phyloP scores from a whole-genome alignment of 2,888 invertebrate genomes.

The Caenorhabditis sulstoni region DNA sequence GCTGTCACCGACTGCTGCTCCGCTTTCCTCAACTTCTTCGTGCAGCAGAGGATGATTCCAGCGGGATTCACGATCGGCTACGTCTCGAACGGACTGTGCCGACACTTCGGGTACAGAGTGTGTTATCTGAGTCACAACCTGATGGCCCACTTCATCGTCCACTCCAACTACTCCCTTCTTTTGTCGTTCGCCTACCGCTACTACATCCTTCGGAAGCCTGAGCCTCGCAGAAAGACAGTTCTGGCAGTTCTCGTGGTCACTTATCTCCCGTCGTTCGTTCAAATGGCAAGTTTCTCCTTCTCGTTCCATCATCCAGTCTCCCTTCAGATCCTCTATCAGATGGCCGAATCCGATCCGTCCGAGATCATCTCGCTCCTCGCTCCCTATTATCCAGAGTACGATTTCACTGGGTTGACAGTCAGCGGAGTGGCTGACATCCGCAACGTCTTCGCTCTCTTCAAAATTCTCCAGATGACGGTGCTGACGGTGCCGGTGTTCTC shows the following conservation, averaged over 20 bases:
- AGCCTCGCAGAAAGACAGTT: conserved; percentile 33
- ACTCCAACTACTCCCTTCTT: conserved; percentile 45
- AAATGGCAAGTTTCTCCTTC: conserved; percentile 26
- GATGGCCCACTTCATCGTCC: conserved; percentile 42
- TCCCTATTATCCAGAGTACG: conserved; percentile 28
- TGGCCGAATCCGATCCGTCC: conserved; percentile 31
- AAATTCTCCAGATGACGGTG: conserved; percentile 45
- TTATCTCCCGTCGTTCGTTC: conserved; percentile 27
- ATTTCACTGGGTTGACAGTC: conserved; percentile 33
- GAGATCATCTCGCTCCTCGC: conserved; percentile 18
- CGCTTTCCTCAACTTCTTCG: conserved; percentile 40
- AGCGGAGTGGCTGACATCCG: conserved; percentile 42
- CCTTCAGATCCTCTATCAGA: conserved; percentile 26
- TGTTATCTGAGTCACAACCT: conserved; percentile 38
- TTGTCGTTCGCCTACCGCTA: conserved; percentile 60
- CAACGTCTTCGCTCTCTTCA: conserved; percentile 34
- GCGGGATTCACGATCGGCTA: conserved; percentile 43
- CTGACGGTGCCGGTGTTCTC: conserved; percentile 41
- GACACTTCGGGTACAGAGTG: conserved; percentile 15
- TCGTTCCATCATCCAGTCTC: too few relatives aligned
- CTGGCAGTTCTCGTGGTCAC: conserved; percentile 12
- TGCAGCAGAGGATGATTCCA: conserved; percentile 55
- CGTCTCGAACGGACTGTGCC: conserved; percentile 38
- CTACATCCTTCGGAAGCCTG: conserved; percentile 39
- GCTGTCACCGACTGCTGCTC: conserved; percentile 51